Base-by-base conservation (phyloP, 2,888 invertebrate species). In the Oscheius sp. region DNA sequence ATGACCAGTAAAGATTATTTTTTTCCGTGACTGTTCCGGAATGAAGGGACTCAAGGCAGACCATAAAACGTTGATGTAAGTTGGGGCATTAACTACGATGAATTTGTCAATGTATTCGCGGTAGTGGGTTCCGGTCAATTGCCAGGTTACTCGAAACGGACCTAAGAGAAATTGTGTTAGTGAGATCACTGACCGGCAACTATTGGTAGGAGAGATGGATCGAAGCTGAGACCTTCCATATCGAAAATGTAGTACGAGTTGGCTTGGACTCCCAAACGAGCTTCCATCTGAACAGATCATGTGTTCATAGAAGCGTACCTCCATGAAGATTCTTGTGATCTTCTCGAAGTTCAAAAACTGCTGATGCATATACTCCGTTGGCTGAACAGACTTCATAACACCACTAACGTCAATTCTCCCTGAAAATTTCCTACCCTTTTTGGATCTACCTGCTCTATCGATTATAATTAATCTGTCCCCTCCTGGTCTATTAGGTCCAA, bases 211-310 rank as follows among this genome's bases (percentile, higher is more conserved):
- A 77, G 49, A 4, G 70, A 70, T 2, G 80, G 76, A 59, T 78
- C 78, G 47, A 80, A 76, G 24, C 63, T 51, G 6, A 78, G 54
- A 8, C 73, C 77, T 20, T 77, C 80, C 33, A 80, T 63, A 36
- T 80, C 80, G 59, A 80, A 76, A 38, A 80, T 78, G 57, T 75
- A 75, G 57, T 78, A 70, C 59, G 71, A 71, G 51, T 68, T 73
- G 67, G 77, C 77, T 64, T 75, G 78, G 0, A 63, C 65, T 24
- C 69, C 73, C 9, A 66, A 56, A 63, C 72, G 66, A 9, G 47
- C 72, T 62, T 80, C 80, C 95, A 95, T 76, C 71, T 76, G 45
- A 28, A 62, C 66, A 51, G 20, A 9, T 3, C n/a, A 17, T n/a
- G 32, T 32, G 33, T 28, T 4, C 14, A 41, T 14, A 12, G 12